Base-by-base conservation (phyloP, 2,113 vertebrate genomes). In the Zosterops borbonicus region DNA sequence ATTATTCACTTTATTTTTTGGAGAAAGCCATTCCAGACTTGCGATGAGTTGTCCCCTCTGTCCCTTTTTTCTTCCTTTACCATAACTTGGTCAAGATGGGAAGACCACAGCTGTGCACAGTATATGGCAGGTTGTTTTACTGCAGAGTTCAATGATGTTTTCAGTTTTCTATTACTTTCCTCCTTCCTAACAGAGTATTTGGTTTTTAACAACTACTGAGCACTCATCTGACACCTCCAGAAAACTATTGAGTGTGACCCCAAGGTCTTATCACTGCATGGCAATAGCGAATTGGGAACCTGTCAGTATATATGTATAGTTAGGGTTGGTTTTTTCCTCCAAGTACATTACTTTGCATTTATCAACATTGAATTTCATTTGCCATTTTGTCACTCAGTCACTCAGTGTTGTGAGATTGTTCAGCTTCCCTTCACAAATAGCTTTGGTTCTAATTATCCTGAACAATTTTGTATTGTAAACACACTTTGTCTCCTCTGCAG, bases 291-390 rank as follows among this genome's bases (percentile, higher is more conserved):
- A 93, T 90, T 87, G 64, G 68, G 91, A 90, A 71, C 80, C 92
- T 95, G 83, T 75, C 92, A 93, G 85, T 62, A 46, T 71, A 49
- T 93, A 24, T 96, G 42, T 86, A 37, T 78, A 81, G 79, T 89
- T 87, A 75, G 69, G 86, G 80, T 49, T 95, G 64, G n/a, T n/a
- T 60, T 94, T 92, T 81, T 64, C 41, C 74, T 69, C 77, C 52
- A 29, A 83, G 86, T 93, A 89, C 80, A 83, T 95, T 73, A 64
- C 89, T 94, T 90, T 88, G 86, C 89, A 94, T 96, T 92, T 95
- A 87, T 90, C 94, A 90, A 11, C 73, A 41, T 75, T 52, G 94
- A 89, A 94, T 95, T 96, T 78, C 69, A 82, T 86, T 92, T 95
- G 73, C 80, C 69, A 31, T 92, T 95, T 97, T 96, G 76, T 87